A percentile compares a stretch with the other conserved stretches of the same genome.
phyloP scores from a whole-genome alignment of 1,140 invertebrate species.

The Brachystomella parvula region DNA sequence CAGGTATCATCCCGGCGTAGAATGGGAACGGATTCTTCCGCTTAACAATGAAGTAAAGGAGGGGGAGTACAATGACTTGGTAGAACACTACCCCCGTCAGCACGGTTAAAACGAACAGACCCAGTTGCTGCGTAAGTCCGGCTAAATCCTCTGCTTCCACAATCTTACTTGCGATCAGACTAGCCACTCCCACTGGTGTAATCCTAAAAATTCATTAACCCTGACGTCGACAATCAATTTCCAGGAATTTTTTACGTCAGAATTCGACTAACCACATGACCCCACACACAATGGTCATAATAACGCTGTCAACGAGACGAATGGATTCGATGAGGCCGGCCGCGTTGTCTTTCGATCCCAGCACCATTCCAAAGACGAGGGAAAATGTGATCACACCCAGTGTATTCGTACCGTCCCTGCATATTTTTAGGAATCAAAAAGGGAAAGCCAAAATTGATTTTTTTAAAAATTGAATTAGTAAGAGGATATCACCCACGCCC shows the following conservation, averaged over 20 bases:
- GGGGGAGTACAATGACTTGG: slow-evolving; percentile 72
- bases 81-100: slow-evolving; percentile 76
- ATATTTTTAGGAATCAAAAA: too few species aligned
- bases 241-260: background rate
- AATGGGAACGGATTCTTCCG: slow-evolving; percentile 82
- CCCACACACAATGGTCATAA: slow-evolving; percentile 77
- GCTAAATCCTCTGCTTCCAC: slow-evolving; percentile 68
- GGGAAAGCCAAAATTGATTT: too few species aligned
- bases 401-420: slow-evolving; percentile 77
- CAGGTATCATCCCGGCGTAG: slow-evolving; percentile 70
- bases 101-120: slow-evolving; percentile 62
- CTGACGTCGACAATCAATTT: too few species aligned
- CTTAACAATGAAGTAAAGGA: slow-evolving; percentile 69
- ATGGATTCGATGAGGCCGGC: slow-evolving; percentile 51
- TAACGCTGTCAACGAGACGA: slow-evolving; percentile 70
- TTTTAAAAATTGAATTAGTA: too few species aligned
- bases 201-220: slow-evolving; percentile 20
- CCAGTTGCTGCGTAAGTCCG: slow-evolving; percentile 70
- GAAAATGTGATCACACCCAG: slow-evolving; percentile 82
- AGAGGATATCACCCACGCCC: too few species aligned
- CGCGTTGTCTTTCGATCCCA: slow-evolving; percentile 65
- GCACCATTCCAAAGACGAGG: too few species aligned
- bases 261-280: slow-evolving; percentile 64
- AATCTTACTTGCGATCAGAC: slow-evolving; percentile 84
- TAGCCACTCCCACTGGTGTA: slow-evolving; percentile 45